These are phyloP conservation scores for Labeo catla DNA, from an alignment of 2,113 vertebrate genomes.

Conservation along the genomic window DNA sequence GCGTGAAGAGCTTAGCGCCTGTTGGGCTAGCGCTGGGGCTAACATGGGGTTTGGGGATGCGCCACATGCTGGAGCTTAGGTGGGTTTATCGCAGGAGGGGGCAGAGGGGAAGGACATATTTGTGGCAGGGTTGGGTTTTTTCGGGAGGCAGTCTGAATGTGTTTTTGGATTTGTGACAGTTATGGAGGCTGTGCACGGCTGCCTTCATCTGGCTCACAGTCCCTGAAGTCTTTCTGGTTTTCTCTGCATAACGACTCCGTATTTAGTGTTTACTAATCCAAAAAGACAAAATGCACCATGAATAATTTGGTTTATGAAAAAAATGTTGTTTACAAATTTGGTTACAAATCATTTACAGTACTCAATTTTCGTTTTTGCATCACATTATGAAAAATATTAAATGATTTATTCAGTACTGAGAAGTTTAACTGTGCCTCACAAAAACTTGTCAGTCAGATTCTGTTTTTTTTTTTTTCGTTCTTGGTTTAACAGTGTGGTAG, in stretches of 20 bases:
- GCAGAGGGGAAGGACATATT: conserved; percentile 4
- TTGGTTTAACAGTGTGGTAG: background rate
- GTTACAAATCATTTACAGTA: background rate
- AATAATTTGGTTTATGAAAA: conserved; percentile 13
- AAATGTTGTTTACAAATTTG: background rate
- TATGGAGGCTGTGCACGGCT: conserved; percentile 17
- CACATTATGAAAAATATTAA: background rate
- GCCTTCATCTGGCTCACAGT: background rate
- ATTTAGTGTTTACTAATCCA: conserved; percentile 19
- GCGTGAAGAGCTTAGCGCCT: conserved; percentile 22
- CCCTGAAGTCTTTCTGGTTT: conserved; percentile 8
- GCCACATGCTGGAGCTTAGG: conserved; percentile 37
- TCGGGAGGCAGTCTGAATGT: background rate
- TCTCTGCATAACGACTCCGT: conserved; percentile 6
- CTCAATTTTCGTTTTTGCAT: background rate
- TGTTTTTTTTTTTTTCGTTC: background rate
- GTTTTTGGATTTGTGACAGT: background rate
- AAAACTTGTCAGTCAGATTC: background rate
- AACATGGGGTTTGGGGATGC: conserved; percentile 24
- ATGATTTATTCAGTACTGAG: background rate
- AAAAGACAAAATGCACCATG: background rate
- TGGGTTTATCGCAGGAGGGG: conserved; percentile 40
- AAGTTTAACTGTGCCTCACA: background rate
- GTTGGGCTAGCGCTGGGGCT: conserved; percentile 17
- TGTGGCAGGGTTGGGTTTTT: conserved; percentile 7